Base-by-base conservation (phyloP, 2,797 vertebrate genomes). In the Malurus splendens region DNA sequence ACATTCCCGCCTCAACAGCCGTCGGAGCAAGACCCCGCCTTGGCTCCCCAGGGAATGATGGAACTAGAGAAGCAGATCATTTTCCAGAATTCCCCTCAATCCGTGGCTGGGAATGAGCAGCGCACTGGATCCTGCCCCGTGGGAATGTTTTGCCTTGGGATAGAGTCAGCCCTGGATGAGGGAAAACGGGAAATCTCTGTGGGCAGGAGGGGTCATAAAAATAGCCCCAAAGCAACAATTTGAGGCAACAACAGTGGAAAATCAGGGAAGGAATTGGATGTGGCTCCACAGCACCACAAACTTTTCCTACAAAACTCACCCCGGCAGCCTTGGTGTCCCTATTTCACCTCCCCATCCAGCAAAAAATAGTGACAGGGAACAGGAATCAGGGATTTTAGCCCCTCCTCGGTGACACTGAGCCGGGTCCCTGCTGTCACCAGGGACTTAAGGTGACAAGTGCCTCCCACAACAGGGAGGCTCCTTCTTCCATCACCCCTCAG, bases 341-440 rank as follows among this genome's bases (percentile, higher is more conserved):
- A 5, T 33, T 47, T 48, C 19, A 72, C 54, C 39, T 32, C 72
- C 2, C 2, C 3, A 0, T 3, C 9, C 42, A 3, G 0, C 0
- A 0, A 15, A 28, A 9, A 70, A 14, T 1, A 7, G 14, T 4
- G 30, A 32, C n/a, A 45, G 39, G 60, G 36, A 59, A 50, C 0
- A 30, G 32, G 38, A 87, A 50, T 17, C 7, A 5, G 39, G 39
- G 25, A 6, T 27, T 22, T 50, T 3, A 60, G 24, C 50, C 50
- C 60, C 39, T 8, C 10, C 9, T 1, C 0, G 5, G 44, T 14
- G 83, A 51, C 5, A 5, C 12, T 20, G 36, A 18, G 36, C 13
- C 14, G 42, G 24, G 27, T 32, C 44, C 9, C 28, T 10, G 1
- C 62, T 56, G 41, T 13, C 7, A 1, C 45, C n/a, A 7, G 45